Evolutionary conservation across 2,888 invertebrate species (phyloP).

Genomic region (Phlogophora meticulosa): DNA sequence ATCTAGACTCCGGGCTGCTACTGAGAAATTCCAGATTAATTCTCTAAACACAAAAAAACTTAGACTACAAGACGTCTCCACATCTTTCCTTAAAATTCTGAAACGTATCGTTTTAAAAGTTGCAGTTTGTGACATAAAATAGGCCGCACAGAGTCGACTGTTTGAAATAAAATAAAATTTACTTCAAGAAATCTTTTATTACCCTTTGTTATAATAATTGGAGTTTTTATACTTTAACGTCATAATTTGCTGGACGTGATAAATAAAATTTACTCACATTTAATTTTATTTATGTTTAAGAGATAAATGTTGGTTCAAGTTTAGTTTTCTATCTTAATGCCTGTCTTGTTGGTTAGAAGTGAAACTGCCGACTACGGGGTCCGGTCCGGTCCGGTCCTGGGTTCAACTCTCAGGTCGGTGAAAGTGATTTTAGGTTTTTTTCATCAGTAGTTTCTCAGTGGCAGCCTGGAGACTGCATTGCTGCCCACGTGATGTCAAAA

Average conservation of each 20-base stretch:
- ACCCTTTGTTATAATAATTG: constrained; percentile 68
- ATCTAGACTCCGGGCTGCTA: no score
- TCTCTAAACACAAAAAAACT: no score
- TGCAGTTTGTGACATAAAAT: constrained; percentile 78
- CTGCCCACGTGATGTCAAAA: no score
- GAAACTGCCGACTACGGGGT: no score
- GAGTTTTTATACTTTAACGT: constrained; percentile 52
- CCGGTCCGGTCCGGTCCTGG: no score
- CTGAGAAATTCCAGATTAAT: no score
- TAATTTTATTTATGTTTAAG: not conserved
- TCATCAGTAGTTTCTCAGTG: no score
- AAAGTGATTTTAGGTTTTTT: no score
- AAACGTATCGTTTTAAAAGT: constrained; percentile 70
- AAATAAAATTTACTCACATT: constrained; percentile 16
- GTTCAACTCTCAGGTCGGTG: no score
- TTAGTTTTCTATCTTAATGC: not conserved
- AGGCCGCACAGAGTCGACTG: constrained; percentile 69
- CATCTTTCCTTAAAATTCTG: constrained; percentile 59
- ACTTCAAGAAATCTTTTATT: constrained; percentile 65
- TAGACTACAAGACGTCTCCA: constrained; percentile 64
- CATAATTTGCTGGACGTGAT: constrained; percentile 40
- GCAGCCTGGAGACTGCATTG: no score
- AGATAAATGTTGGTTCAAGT: constrained; percentile 1
- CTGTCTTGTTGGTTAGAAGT: not conserved
- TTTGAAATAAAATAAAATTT: constrained; percentile 59